Conservation (phyloP, 2,797 vertebrate species). For the Brotula barbata region DNA sequence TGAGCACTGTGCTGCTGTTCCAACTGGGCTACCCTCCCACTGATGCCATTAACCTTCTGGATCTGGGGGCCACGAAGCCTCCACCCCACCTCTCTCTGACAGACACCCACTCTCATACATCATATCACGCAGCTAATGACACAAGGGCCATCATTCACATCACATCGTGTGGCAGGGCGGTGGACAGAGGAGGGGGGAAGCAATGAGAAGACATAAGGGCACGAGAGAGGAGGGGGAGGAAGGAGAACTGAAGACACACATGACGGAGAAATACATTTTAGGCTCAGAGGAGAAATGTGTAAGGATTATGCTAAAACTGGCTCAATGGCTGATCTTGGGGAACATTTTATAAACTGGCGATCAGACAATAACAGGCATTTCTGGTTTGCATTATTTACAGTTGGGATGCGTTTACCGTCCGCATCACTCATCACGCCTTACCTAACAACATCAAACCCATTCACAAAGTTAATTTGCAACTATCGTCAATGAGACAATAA, state of each 20-base stretch:
- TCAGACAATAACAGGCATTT: too few species aligned
- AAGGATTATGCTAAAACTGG: too few species aligned
- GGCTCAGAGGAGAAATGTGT: too few species aligned
- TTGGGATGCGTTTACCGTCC: too few species aligned
- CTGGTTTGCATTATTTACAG: too few species aligned
- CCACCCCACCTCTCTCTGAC: conserved; percentile 50
- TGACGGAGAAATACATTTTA: conserved; percentile 7
- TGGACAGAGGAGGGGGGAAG: conserved; percentile 15
- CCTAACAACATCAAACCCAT: too few species aligned
- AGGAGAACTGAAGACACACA: conserved; percentile 31
- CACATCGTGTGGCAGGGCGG: conserved; percentile 23
- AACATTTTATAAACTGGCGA: too few species aligned
- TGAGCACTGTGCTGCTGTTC: conserved; percentile 57
- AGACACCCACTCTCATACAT: conserved; percentile 68
- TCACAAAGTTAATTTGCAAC: too few species aligned
- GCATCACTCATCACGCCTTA: too few species aligned
- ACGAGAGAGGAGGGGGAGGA: conserved; percentile 18
- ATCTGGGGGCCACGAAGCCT: conserved; percentile 69
- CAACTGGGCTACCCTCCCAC: conserved; percentile 68
- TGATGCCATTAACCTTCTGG: conserved; percentile 79
- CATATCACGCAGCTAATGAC: conserved; percentile 59
- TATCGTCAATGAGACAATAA: too few species aligned
- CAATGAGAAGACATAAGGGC: conserved; percentile 38
- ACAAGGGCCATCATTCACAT: conserved; percentile 55
- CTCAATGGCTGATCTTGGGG: too few species aligned